Base-by-base conservation (phyloP, 2,888 invertebrate genomes). In the Rutpela maculata region DNA sequence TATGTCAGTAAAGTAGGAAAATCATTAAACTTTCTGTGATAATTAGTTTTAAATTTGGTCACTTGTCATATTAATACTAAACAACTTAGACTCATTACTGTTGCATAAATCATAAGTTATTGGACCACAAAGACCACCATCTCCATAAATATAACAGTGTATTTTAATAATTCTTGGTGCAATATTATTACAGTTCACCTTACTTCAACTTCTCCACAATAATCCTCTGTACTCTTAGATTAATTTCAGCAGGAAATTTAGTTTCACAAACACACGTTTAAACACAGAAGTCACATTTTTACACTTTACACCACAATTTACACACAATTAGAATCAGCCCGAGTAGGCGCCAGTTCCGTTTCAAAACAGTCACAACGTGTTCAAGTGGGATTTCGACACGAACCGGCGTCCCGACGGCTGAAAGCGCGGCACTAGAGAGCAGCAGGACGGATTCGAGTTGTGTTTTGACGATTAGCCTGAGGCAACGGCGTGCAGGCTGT, bases 401-500 rank as follows among this genome's bases (percentile, higher is more conserved):
- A 18, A 66, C 65, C 43, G 67, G 67, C 67, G 67, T 67, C 67
- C 67, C 67, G 69, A 72, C 72, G 72, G 55, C 55, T 50, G 50
- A 63, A 63, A 72, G 35, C 17, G 26, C 63, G n/a, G 67, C 67
- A 67, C 67, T 67, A 55, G 43, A 43, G 18, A 55, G 55, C 22
- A 22, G 43, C 67, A 43, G 59, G 59, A 43, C 72, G 63, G 55
- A 17, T 19, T 31, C 70, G 43, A 26, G 63, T 22, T 55, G 55
- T 63, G 72, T 63, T 72, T 72, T 72, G 72, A 72, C 72, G 62
- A 72, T 18, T 57, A 18, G 72, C 72, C 55, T 18, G 22, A 62
- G 72, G 72, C 72, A 38, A 57, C 68, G 35, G 60, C 72, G 72
- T 62, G 72, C 59, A 19, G 62, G 35, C 18, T 15, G 50, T 15